Evolutionary conservation across 2,888 invertebrate species (phyloP).

Genomic region (Eudasyphora cyanicolor): DNA sequence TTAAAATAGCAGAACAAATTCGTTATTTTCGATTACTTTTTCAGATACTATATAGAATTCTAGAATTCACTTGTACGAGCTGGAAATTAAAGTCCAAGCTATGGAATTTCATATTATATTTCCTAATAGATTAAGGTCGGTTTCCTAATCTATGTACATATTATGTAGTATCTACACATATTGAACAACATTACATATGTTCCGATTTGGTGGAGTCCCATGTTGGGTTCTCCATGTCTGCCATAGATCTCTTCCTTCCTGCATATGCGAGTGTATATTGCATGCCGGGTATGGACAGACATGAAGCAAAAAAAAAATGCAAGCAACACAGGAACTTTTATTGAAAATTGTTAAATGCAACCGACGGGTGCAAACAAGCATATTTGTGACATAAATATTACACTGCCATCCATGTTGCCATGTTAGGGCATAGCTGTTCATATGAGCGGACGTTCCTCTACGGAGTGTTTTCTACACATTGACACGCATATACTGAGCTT

Average conservation of each 20-base stretch:
- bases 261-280: background rate
- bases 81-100: too few relatives aligned
- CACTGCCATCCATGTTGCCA: background rate
- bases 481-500: background rate
- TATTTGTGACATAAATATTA: slow-evolving; percentile 64
- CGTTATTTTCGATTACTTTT: too few relatives aligned
- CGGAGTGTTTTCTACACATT: background rate
- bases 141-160: too few relatives aligned
- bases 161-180: too few relatives aligned
- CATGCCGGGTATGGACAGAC: slow-evolving; percentile 35
- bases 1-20: too few relatives aligned
- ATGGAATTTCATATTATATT: too few relatives aligned
- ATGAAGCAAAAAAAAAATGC: slow-evolving; percentile 37
- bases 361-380: slow-evolving; percentile 63
- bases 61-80: too few relatives aligned
- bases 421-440: background rate
- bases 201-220: background rate
- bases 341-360: slow-evolving; percentile 63
- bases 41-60: too few relatives aligned
- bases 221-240: background rate
- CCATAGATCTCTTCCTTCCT: too few relatives aligned
- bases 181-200: slow-evolving; percentile 34
- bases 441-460: background rate
- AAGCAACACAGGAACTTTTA: slow-evolving; percentile 54
- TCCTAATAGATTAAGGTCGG: too few relatives aligned